A percentile compares a stretch with the other conserved stretches of the same genome.
Evolutionary conservation across 2,888 invertebrate species (phyloP).

Genomic region (Orthosia gothica): DNA sequence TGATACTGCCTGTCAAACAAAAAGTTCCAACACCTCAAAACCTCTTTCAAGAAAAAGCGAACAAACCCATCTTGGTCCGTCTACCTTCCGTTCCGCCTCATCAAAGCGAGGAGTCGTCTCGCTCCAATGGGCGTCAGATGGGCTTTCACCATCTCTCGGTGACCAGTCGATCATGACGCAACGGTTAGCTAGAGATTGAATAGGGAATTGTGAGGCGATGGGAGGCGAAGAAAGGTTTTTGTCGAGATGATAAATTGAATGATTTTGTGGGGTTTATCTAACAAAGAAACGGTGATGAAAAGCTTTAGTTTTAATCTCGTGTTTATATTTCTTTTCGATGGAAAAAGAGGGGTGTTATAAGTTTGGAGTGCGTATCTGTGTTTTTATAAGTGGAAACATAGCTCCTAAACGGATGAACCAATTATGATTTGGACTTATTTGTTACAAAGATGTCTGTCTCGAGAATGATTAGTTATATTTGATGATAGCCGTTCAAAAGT

Average conservation of each 20-base stretch:
- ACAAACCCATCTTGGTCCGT: constrained; percentile 16
- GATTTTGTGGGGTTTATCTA: not conserved
- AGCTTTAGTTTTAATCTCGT: too few species aligned
- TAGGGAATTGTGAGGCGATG: not conserved
- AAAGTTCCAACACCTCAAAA: not conserved
- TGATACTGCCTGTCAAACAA: too few species aligned
- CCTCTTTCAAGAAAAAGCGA: constrained; percentile 12
- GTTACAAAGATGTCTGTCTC: too few species aligned
- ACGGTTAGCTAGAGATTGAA: constrained; percentile 1
- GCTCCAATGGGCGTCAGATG: constrained; percentile 34
- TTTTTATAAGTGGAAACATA: too few species aligned
- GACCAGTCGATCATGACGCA: constrained; percentile 45
- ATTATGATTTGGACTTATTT: too few species aligned
- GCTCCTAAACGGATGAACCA: too few species aligned
- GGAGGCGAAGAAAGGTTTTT: not conserved
- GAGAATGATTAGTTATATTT: too few species aligned
- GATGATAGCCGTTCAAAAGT: too few species aligned
- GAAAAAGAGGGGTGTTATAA: too few species aligned
- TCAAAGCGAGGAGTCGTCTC: constrained; percentile 38
- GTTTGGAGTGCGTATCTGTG: too few species aligned
- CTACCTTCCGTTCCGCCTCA: constrained; percentile 49
- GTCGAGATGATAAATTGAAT: constrained; percentile 6
- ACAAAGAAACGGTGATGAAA: too few species aligned
- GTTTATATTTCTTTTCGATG: too few species aligned
- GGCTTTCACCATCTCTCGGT: constrained; percentile 48